phyloP scores from a whole-genome alignment of 2,113 vertebrate genomes.

The Oncorhynchus keta region DNA sequence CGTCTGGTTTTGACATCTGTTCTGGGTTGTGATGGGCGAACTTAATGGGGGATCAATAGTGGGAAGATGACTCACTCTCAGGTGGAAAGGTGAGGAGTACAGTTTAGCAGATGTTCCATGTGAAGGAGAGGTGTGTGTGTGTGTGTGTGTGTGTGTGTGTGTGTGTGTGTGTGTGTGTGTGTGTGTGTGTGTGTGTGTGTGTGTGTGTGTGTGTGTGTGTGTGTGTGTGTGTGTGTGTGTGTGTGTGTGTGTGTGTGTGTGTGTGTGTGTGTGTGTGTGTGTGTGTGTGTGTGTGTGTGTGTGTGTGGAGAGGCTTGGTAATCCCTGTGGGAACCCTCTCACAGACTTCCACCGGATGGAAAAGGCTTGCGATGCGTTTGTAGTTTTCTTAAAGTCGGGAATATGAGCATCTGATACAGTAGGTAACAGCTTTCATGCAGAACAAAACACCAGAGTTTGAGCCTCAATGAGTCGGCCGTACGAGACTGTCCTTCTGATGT shows the following conservation, averaged over 20 bases:
- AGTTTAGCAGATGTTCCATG: slow-evolving; percentile 59
- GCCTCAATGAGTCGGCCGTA: neutral
- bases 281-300: no score
- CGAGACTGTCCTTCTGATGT: neutral
- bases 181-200: slow-evolving; percentile 32
- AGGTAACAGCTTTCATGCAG: slow-evolving; percentile 42
- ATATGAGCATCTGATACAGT: slow-evolving; percentile 17
- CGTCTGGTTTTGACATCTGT: slow-evolving; percentile 57
- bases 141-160: slow-evolving; percentile 17
- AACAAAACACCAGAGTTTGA: slow-evolving; percentile 19
- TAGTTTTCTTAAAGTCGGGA: slow-evolving; percentile 38
- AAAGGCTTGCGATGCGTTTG: slow-evolving; percentile 23
- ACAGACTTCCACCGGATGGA: slow-evolving; percentile 35
- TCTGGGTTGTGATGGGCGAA: slow-evolving; percentile 40
- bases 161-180: slow-evolving; percentile 10
- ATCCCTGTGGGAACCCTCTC: slow-evolving; percentile 47
- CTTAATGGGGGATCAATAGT: slow-evolving; percentile 61
- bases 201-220: slow-evolving; percentile 40
- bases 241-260: no score
- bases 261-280: no score
- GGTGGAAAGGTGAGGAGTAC: slow-evolving; percentile 48
- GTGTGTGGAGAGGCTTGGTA: neutral
- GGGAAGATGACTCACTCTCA: slow-evolving; percentile 42
- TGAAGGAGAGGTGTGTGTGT: slow-evolving; percentile 26
- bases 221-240: neutral